A percentile compares a stretch with the other conserved stretches of the same genome.
Conservation (phyloP, 92 coral and sea anemone species). For the Montipora capitata region DNA sequence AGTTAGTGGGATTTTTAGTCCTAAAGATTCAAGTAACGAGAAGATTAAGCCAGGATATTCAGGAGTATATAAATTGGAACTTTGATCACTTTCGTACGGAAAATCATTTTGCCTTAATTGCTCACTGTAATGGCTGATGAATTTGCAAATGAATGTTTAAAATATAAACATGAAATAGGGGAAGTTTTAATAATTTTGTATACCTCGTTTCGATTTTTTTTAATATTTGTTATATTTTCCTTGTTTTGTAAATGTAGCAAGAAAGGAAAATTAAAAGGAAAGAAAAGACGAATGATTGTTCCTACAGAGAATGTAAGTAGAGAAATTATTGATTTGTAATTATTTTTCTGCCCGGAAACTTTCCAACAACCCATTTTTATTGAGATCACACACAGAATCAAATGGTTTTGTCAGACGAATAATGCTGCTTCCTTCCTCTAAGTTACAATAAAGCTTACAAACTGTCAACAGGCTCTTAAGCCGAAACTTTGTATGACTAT, state of each 20-base stretch:
- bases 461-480: background rate
- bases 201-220: background rate
- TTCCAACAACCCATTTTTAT: too few species aligned
- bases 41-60: background rate
- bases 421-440: background rate
- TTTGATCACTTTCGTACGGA: background rate
- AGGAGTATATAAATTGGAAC: background rate
- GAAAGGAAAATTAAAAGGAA: constrained; percentile 64
- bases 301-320: constrained; percentile 36
- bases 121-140: constrained; percentile 2
- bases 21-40: background rate
- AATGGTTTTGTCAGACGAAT: background rate
- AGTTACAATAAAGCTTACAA: background rate
- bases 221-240: background rate
- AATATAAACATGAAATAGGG: background rate
- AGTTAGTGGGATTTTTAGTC: background rate
- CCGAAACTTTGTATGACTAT: too few species aligned
- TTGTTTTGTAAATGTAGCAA: background rate
- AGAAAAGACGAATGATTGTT: constrained; percentile 31
- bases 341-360: too few species aligned
- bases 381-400: background rate
- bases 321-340: background rate
- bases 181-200: background rate
- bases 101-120: constrained; percentile 16
- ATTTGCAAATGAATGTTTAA: background rate